A percentile compares a stretch with the other conserved stretches of the same genome.
Evolutionary conservation across 2,797 vertebrate genomes (phyloP).

Genomic region (Microtus californicus): DNA sequence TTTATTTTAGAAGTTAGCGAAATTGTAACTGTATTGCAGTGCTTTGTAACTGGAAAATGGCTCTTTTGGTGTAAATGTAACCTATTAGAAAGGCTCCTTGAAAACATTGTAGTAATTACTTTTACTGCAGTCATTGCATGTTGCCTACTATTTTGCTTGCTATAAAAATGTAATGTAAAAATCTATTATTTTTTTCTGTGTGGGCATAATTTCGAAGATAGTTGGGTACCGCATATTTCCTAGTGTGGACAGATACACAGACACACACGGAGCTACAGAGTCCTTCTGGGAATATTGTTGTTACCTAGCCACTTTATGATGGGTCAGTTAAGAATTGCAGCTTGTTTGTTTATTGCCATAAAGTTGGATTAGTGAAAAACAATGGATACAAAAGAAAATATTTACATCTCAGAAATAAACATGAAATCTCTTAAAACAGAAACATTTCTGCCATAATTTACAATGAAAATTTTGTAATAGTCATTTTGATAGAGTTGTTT

Average conservation of each 20-base stretch:
- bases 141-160: neutral
- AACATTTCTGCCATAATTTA: neutral
- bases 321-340: neutral
- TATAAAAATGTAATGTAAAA: neutral
- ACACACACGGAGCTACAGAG: fast-evolving
- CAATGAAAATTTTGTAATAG: neutral
- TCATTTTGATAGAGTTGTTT: neutral
- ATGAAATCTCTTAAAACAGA: neutral
- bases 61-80: neutral
- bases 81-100: neutral
- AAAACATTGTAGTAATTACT: neutral
- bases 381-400: neutral
- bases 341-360: neutral
- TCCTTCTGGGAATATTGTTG: neutral
- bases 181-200: neutral
- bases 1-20: conserved; percentile 60
- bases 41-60: neutral
- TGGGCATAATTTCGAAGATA: neutral
- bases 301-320: neutral
- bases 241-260: neutral
- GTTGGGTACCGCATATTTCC: neutral
- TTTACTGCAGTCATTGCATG: neutral
- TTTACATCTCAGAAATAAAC: neutral
- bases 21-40: neutral
- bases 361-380: neutral